phyloP scores from a whole-genome alignment of 92 coral and sea anemone genomes.

The Ricordea florida region DNA sequence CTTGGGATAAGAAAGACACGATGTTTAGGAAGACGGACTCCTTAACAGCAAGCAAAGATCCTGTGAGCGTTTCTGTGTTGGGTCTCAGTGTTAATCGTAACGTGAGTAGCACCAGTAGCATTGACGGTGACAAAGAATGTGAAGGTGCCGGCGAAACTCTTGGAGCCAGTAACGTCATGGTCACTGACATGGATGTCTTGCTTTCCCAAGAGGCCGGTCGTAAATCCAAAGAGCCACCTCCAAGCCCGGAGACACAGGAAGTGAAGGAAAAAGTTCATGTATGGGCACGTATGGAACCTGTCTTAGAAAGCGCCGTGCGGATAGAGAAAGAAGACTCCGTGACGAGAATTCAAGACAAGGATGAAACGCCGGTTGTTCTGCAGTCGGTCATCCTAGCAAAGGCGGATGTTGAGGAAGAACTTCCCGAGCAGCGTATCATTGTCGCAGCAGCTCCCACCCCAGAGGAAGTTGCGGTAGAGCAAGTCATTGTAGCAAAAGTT shows the following conservation, averaged over 20 bases:
- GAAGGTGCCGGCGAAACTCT: slow-evolving; percentile 6
- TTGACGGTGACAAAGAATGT: neutral
- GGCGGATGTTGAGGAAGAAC: slow-evolving; percentile 15
- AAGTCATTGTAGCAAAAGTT: too few species aligned
- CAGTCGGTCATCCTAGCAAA: slow-evolving; percentile 16
- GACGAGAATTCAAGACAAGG: neutral
- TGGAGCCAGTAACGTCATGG: slow-evolving; percentile 40
- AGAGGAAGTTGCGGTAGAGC: too few species aligned
- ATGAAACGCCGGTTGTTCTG: slow-evolving; percentile 14
- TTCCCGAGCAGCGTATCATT: too few species aligned
- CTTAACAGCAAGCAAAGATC: too few species aligned
- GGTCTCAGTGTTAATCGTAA: slow-evolving; percentile 12
- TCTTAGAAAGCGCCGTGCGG: neutral
- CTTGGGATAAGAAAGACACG: slow-evolving; percentile 22
- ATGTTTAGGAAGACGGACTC: neutral
- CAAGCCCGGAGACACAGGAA: slow-evolving; percentile 8
- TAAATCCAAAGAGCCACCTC: neutral
- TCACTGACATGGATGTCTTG: slow-evolving; percentile 56
- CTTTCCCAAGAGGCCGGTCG: slow-evolving; percentile 1
- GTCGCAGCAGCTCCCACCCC: too few species aligned
- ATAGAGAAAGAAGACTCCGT: neutral
- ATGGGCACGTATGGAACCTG: slow-evolving; percentile 24
- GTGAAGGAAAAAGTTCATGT: slow-evolving; percentile 9
- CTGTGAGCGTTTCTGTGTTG: neutral
- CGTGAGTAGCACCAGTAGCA: slow-evolving; percentile 13